Evolutionary conservation across 2,797 vertebrate species (phyloP).

Genomic region (Melanotaenia parkinsoni): DNA sequence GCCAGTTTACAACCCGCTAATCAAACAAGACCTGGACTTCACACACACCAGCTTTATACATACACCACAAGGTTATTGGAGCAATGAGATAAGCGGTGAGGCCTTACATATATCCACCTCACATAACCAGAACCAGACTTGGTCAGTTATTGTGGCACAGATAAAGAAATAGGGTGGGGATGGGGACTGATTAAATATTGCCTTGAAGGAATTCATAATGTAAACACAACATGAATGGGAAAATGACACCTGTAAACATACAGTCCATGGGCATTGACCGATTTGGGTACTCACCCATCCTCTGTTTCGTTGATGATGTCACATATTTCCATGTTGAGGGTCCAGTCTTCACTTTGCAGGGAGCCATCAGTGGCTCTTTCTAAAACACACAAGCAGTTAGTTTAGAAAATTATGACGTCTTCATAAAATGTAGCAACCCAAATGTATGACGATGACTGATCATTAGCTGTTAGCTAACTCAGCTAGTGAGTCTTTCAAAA

Average conservation of each 20-base stretch:
- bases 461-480: constrained; percentile 40
- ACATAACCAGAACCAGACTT: constrained; percentile 16
- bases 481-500: background rate
- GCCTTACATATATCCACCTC: constrained; percentile 42
- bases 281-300: constrained; percentile 88
- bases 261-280: background rate
- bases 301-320: constrained; percentile 99
- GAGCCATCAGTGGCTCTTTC: constrained; percentile 99
- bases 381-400: constrained; percentile 33
- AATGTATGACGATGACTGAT: constrained; percentile 30
- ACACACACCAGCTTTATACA: constrained; percentile 51
- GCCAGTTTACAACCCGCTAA: constrained; percentile 44
- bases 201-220: background rate
- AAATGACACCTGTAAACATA: background rate
- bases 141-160: constrained; percentile 9
- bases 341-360: constrained; percentile 97
- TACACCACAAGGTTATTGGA: constrained; percentile 59
- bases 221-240: constrained; percentile 5
- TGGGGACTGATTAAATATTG: background rate
- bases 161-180: too few relatives aligned
- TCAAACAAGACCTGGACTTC: constrained; percentile 70
- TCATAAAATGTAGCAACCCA: background rate
- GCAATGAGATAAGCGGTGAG: constrained; percentile 59
- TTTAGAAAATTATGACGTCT: background rate
- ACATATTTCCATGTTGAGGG: constrained; percentile 99